Evolutionary conservation across 1,140 invertebrate species (phyloP).

Genomic region (Cydia amplana): DNA sequence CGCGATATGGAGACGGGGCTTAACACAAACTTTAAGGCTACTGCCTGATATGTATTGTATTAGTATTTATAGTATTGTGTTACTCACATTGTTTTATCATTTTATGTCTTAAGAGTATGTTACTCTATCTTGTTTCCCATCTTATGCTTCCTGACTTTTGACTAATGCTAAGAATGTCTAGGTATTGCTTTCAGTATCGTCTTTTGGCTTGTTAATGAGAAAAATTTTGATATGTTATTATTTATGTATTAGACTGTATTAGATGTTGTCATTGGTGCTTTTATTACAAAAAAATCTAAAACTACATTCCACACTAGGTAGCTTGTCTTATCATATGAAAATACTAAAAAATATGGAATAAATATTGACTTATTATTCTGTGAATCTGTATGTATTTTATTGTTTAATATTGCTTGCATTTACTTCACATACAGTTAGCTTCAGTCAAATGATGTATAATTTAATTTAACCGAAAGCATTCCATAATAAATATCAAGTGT

Average conservation of each 20-base stretch:
- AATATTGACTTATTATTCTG: slow-evolving; percentile 38
- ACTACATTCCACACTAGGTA: slow-evolving; percentile 34
- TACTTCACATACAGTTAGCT: slow-evolving; percentile 38
- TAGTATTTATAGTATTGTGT: slow-evolving; percentile 46
- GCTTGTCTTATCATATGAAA: slow-evolving; percentile 19
- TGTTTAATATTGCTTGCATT: slow-evolving; percentile 48
- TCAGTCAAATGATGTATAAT: not conserved
- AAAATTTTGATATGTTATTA: not conserved
- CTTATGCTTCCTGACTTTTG: not conserved
- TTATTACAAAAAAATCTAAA: slow-evolving; percentile 25
- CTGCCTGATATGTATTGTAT: slow-evolving; percentile 35
- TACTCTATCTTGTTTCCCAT: not conserved
- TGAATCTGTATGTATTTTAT: slow-evolving; percentile 35
- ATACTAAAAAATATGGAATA: not conserved
- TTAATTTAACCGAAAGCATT: slow-evolving; percentile 47
- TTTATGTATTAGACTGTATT: slow-evolving; percentile 8
- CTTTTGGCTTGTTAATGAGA: slow-evolving; percentile 2
- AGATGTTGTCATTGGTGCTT: slow-evolving; percentile 36
- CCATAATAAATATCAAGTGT: slow-evolving; percentile 51
- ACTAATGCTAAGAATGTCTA: slow-evolving; percentile 12
- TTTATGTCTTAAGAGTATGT: not conserved
- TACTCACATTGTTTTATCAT: slow-evolving; percentile 48
- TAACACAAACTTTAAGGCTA: not conserved
- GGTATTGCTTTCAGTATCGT: not conserved
- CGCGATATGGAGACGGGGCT: too few relatives aligned